These are phyloP conservation scores for Drosophila nasuta DNA, from an alignment of 1,140 invertebrate species.

Conservation along the genomic window DNA sequence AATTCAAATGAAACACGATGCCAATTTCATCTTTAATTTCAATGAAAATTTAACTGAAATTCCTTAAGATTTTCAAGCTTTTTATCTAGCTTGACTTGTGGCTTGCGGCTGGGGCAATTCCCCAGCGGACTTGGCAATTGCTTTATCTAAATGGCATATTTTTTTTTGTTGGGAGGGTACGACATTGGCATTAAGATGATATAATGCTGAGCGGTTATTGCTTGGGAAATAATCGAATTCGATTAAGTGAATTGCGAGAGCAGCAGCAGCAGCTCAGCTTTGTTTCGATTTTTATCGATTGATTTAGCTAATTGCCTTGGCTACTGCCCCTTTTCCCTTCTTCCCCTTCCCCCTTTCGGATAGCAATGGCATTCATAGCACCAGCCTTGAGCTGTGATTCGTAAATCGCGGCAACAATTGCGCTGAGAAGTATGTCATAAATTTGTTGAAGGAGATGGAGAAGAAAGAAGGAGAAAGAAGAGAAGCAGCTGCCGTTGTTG, in stretches of 20 bases:
- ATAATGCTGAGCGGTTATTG: slow-evolving; percentile 3
- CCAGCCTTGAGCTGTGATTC: slow-evolving; percentile 2
- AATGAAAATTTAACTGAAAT: neutral
- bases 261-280: neutral
- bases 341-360: neutral
- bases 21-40: too few species aligned
- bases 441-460: slow-evolving; percentile 45
- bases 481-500: slow-evolving; percentile 64
- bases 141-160: slow-evolving; percentile 1
- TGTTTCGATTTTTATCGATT: slow-evolving; percentile 40
- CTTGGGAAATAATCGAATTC: slow-evolving; percentile 26
- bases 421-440: slow-evolving; percentile 81
- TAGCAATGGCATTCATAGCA: neutral
- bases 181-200: neutral
- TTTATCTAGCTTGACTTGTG: neutral
- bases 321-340: too few species aligned
- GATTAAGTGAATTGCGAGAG: slow-evolving; percentile 26
- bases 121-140: neutral
- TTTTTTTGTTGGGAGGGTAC: neutral
- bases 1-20: too few species aligned
- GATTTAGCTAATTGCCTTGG: slow-evolving; percentile 43
- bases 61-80: neutral
- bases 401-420: slow-evolving; percentile 79
- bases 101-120: neutral
- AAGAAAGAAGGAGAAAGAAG: neutral